Conservation (phyloP, 2,888 invertebrate species). For the Diplolepis rosae region DNA sequence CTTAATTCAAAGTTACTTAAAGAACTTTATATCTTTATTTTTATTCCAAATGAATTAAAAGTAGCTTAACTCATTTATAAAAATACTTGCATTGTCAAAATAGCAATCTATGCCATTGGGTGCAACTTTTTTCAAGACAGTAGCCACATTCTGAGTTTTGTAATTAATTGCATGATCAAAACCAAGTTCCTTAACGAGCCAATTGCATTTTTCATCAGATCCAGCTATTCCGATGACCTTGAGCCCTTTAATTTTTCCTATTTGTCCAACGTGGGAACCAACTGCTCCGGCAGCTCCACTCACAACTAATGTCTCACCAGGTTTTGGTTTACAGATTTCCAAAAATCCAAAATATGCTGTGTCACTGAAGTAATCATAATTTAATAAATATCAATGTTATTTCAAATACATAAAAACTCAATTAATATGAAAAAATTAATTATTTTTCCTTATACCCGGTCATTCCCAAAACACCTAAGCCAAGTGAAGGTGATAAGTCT, state of each 20-base stretch:
- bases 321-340: constrained; percentile 82
- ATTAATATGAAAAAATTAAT: neutral
- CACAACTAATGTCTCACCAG: constrained; percentile 83
- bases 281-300: constrained; percentile 87
- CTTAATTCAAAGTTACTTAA: too few relatives aligned
- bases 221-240: constrained; percentile 84
- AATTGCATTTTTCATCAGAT: constrained; percentile 81
- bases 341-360: constrained; percentile 85
- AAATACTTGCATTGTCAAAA: constrained; percentile 83
- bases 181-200: constrained; percentile 79
- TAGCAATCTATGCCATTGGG: constrained; percentile 85
- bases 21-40: too few relatives aligned
- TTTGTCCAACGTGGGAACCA: constrained; percentile 85
- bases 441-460: constrained; percentile 77
- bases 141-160: constrained; percentile 77
- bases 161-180: constrained; percentile 85
- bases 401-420: too few relatives aligned
- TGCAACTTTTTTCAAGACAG: constrained; percentile 78
- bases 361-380: constrained; percentile 77
- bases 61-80: too few relatives aligned
- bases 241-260: constrained; percentile 82
- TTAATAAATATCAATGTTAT: too few relatives aligned
- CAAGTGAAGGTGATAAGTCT: constrained; percentile 78
- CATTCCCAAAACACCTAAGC: constrained; percentile 82
- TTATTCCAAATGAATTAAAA: too few relatives aligned